phyloP scores from a whole-genome alignment of 2,113 vertebrate species.

The Hassar affinis region DNA sequence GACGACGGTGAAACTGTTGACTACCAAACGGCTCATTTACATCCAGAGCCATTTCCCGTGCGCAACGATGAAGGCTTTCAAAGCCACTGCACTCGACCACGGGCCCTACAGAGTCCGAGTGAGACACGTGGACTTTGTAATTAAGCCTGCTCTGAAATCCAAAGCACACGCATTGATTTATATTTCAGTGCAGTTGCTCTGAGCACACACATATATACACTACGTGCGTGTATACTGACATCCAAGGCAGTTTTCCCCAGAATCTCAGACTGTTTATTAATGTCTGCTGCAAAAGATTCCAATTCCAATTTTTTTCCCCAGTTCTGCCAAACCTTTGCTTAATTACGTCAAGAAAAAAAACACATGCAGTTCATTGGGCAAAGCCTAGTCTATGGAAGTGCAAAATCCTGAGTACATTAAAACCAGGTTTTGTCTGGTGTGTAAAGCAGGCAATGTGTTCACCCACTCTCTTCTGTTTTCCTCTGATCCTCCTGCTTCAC shows the following conservation, averaged over 20 bases:
- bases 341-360: slow-evolving; percentile 7
- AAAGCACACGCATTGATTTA: no score
- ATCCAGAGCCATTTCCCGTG: slow-evolving; percentile 58
- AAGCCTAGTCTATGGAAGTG: slow-evolving; percentile 44
- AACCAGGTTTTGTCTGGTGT: slow-evolving; percentile 52
- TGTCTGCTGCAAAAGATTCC: not conserved
- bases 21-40: slow-evolving; percentile 59
- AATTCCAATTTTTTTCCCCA: not conserved
- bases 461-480: slow-evolving; percentile 24
- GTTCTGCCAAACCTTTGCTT: not conserved
- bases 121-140: not conserved
- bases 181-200: not conserved
- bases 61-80: slow-evolving; percentile 50
- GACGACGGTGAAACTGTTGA: slow-evolving; percentile 50
- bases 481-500: slow-evolving; percentile 33
- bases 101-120: not conserved
- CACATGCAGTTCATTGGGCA: not conserved
- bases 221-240: not conserved
- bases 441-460: slow-evolving; percentile 38
- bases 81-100: not conserved
- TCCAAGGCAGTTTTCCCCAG: not conserved
- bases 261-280: slow-evolving; percentile 1
- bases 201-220: not conserved
- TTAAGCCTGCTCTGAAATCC: not conserved
- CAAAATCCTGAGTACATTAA: slow-evolving; percentile 57